These are phyloP conservation scores for Melanotaenia nigrans DNA, from an alignment of 2,797 vertebrate genomes.

Conservation along the genomic window DNA sequence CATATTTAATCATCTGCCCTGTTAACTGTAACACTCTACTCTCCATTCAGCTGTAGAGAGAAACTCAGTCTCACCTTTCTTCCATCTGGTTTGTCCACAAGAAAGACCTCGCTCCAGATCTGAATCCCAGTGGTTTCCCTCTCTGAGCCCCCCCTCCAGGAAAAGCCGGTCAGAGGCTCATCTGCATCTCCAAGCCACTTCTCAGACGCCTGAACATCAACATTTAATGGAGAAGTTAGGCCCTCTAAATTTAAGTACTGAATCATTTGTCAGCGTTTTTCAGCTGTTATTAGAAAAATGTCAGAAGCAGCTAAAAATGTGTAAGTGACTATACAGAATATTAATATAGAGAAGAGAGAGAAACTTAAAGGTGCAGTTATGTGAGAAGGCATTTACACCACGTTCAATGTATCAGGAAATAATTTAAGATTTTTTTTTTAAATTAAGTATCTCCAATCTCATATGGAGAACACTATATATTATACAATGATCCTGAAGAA, in stretches of 20 bases:
- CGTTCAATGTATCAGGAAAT: background rate
- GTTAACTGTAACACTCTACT: background rate
- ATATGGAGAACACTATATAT: too few species aligned
- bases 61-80: constrained; percentile 83
- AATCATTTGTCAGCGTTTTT: background rate
- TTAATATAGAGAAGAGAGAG: too few species aligned
- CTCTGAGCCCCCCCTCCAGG: constrained; percentile 97
- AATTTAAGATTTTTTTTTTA: background rate
- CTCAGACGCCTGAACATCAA: constrained; percentile 83
- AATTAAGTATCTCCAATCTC: too few species aligned
- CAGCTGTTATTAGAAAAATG: background rate
- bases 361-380: background rate
- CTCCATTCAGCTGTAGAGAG: background rate
- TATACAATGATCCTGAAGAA: too few species aligned
- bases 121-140: constrained; percentile 98
- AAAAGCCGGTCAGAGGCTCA: constrained; percentile 95
- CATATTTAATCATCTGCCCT: constrained; percentile 8
- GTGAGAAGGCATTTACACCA: background rate
- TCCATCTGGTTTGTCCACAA: constrained; percentile 94
- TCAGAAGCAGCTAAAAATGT: background rate
- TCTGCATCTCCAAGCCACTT: constrained; percentile 92
- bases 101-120: constrained; percentile 97
- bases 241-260: background rate
- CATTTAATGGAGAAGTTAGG: background rate
- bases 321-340: background rate